These are phyloP conservation scores for Folsomia candida DNA, from an alignment of 2,888 invertebrate species.

Conservation along the genomic window DNA sequence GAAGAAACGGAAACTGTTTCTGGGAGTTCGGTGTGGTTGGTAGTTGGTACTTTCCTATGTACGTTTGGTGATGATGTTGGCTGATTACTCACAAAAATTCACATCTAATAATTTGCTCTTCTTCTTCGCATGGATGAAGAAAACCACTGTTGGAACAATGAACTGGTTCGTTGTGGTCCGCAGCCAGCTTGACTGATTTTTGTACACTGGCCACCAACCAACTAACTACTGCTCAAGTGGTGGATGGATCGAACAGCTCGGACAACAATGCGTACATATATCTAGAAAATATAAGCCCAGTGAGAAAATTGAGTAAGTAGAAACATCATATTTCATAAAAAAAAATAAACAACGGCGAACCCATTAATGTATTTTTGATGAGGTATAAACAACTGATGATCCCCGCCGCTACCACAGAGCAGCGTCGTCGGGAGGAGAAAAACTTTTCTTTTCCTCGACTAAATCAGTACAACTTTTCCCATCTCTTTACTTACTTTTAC, in stretches of 20 bases:
- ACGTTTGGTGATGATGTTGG: not conserved
- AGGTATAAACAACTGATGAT: constrained; percentile 49
- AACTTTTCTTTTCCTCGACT: constrained; percentile 27
- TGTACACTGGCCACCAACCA: not conserved
- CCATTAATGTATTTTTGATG: constrained; percentile 52
- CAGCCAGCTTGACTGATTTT: not conserved
- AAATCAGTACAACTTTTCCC: constrained; percentile 13
- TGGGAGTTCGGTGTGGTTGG: not conserved
- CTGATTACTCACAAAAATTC: constrained; percentile 25
- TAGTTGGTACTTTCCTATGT: not conserved
- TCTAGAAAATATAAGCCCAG: too few species aligned
- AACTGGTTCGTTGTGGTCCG: not conserved
- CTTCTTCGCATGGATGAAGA: constrained; percentile 26
- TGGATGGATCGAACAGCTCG: too few species aligned
- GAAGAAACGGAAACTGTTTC: constrained; percentile 39
- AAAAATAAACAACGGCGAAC: constrained; percentile 27
- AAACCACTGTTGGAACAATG: not conserved
- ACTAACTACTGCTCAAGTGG: too few species aligned
- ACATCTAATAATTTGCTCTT: constrained; percentile 30
- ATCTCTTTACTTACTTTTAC: constrained; percentile 12
- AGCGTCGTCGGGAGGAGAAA: constrained; percentile 19
- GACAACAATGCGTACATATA: too few species aligned
- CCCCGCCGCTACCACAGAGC: too few species aligned
- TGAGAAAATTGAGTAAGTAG: too few species aligned
- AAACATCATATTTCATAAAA: not conserved